Conservation (phyloP, 1,140 invertebrate genomes). For the Drosophila bocqueti region DNA sequence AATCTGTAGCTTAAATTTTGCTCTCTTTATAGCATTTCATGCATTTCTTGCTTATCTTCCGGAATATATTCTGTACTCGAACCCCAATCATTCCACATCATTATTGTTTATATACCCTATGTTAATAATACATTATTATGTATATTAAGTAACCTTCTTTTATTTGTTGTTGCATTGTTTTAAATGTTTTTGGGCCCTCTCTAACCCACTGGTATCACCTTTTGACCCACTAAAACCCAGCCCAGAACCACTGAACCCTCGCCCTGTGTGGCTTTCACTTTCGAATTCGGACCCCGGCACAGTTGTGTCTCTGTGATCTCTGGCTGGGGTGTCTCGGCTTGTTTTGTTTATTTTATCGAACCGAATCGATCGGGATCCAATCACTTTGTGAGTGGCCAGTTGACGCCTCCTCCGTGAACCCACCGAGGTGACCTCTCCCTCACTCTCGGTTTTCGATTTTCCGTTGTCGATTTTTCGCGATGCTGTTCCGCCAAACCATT, state of each 20-base stretch:
- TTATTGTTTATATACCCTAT: background rate
- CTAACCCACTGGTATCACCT: background rate
- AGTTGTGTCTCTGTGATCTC: background rate
- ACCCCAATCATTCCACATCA: background rate
- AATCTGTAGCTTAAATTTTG: background rate
- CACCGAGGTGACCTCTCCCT: constrained; percentile 31
- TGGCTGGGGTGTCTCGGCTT: background rate
- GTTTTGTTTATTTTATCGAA: constrained; percentile 40
- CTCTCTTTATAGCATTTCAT: background rate
- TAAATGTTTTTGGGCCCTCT: background rate
- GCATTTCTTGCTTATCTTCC: background rate
- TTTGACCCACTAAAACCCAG: constrained; percentile 31
- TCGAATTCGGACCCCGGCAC: constrained; percentile 26
- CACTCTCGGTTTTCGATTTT: background rate
- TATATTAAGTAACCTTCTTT: background rate
- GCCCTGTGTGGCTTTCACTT: constrained; percentile 61
- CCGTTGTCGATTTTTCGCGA: constrained; percentile 5
- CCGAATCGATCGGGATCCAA: constrained; percentile 52
- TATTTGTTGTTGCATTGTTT: background rate
- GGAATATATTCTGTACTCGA: background rate
- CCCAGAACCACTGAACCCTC: constrained; percentile 37
- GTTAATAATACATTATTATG: background rate
- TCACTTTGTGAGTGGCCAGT: constrained; percentile 72
- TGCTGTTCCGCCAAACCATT: constrained; percentile 32
- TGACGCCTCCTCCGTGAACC: constrained; percentile 61